Base-by-base conservation (phyloP, 2,888 invertebrate genomes). In the Trachelus tabidus region DNA sequence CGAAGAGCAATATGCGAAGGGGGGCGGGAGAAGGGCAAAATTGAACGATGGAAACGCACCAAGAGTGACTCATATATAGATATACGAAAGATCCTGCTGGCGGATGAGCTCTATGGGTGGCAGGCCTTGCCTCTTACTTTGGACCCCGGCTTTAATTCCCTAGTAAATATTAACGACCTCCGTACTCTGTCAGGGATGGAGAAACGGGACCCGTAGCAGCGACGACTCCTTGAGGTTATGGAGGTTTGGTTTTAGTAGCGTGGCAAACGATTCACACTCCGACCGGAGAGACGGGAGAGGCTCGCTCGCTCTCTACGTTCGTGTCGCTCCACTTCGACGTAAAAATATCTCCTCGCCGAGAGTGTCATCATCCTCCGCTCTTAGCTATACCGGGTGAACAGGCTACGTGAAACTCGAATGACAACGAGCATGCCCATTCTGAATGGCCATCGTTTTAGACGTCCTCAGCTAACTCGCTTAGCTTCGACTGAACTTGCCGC, bases 251-350 rank as follows among this genome's bases (percentile, higher is more conserved):
- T 84, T 85, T 84, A 85, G 82, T 84, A 79, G 82, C 82, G 84
- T 82, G 79, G 82, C 82, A 81, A 85, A 84, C 84, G 84, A 83
- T 85, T 83, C 84, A 82, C 82, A 83, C 85, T 84, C 79, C 80
- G 81, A 76, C 76, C 78, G 78, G 76, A 80, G 81, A 77, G 78
- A 81, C 76, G 73, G 34, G 35, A 56, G 79, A 73, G 35, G 76
- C 73, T 37, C 73, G 75, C 69, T 77, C 75, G 75, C 56, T 77
- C 76, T 75, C 75, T 80, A 78, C 80, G 71, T 79, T 81, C 81
- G 82, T 79, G 84, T 83, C 86, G 87, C 85, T 87, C 87, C 85
- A 85, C 87, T 86, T 88, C 79, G 86, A 87, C 87, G 87, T 87
- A 89, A 88, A 89, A 88, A 88, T 88, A 89, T 87, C 88, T 56